Evolutionary conservation across 2,797 vertebrate genomes (phyloP).

Genomic region (Tolypeutes matacus): DNA sequence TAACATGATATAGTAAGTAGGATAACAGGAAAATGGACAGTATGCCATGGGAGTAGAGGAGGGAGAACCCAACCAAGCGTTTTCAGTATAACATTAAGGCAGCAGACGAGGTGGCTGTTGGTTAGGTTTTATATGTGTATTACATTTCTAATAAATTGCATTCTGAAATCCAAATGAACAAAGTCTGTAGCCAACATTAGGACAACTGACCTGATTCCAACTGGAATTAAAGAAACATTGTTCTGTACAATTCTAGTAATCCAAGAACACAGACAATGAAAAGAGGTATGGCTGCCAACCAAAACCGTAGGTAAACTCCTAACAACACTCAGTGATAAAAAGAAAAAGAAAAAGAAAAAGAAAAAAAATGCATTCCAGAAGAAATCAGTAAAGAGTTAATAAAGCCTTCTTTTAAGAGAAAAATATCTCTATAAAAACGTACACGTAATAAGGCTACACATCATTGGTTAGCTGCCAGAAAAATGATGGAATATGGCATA

Average conservation of each 20-base stretch:
- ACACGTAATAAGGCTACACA: slow-evolving; percentile 86
- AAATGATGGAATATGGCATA: slow-evolving; percentile 88
- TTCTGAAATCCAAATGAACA: slow-evolving; percentile 24
- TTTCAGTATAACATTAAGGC: neutral
- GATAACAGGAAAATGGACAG: neutral
- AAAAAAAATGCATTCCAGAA: neutral
- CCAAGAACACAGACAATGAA: slow-evolving; percentile 44
- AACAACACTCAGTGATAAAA: neutral
- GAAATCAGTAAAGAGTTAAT: slow-evolving; percentile 73
- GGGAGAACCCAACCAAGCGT: neutral
- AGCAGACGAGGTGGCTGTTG: neutral
- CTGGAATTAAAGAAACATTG: slow-evolving; percentile 44
- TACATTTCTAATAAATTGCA: slow-evolving; percentile 21
- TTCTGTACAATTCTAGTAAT: neutral
- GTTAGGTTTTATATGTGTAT: neutral
- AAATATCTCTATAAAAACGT: slow-evolving; percentile 85
- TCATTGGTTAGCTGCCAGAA: slow-evolving; percentile 88
- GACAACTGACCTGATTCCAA: neutral
- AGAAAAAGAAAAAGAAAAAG: slow-evolving; percentile 19
- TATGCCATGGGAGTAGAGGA: neutral
- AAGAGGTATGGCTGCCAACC: neutral
- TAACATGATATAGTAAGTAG: neutral
- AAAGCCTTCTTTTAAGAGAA: slow-evolving; percentile 72
- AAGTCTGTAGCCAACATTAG: slow-evolving; percentile 11
- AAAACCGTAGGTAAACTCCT: slow-evolving; percentile 42